Conservation (phyloP, 2,113 vertebrate genomes). For the Hippocampus zosterae region DNA sequence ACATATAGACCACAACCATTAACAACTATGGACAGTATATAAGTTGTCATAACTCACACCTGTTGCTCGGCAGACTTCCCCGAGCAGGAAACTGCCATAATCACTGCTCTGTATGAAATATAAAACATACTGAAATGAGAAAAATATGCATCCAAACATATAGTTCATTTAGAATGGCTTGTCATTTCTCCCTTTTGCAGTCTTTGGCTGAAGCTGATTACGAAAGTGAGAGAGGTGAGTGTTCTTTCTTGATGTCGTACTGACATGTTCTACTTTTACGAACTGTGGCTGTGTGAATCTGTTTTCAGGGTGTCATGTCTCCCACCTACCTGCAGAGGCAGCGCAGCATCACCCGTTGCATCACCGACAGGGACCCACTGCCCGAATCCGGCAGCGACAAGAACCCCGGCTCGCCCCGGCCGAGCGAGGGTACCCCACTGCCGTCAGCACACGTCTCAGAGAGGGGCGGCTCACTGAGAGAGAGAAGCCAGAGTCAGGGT, state of each 20-base stretch:
- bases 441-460: conserved; percentile 37
- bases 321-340: conserved; percentile 60
- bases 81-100: no score
- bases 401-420: conserved; percentile 58
- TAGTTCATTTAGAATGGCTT: conserved; percentile 8
- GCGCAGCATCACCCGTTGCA: conserved; percentile 62
- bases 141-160: background rate
- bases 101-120: background rate
- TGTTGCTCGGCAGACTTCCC: background rate
- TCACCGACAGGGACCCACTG: conserved; percentile 67
- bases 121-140: background rate
- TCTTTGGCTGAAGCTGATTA: conserved; percentile 74
- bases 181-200: conserved; percentile 49
- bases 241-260: background rate
- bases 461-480: conserved; percentile 57
- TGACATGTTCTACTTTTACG: background rate
- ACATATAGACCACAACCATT: no score
- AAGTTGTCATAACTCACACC: no score
- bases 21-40: no score
- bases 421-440: conserved; percentile 45
- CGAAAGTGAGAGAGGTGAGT: conserved; percentile 80
- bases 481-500: conserved; percentile 50
- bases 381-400: conserved; percentile 58
- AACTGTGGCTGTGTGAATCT: background rate
- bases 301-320: conserved; percentile 59